Evolutionary conservation across 2,888 invertebrate genomes (phyloP).

Genomic region (Cheilosia urbana): DNA sequence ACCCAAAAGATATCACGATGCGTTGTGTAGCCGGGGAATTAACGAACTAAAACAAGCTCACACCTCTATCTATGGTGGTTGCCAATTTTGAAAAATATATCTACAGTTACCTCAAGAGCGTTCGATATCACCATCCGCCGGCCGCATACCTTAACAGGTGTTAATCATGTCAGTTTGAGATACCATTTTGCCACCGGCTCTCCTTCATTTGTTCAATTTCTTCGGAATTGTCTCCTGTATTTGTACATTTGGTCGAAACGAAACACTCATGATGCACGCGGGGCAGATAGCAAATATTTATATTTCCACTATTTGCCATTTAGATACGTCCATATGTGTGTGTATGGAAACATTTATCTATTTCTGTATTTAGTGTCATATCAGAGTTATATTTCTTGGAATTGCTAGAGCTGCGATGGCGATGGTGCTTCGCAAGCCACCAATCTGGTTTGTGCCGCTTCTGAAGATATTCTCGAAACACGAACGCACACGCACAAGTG

Average conservation of each 20-base stretch:
- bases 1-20: conserved; percentile 22
- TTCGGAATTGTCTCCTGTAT: conserved; percentile 56
- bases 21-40: background rate
- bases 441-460: conserved; percentile 45
- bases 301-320: conserved; percentile 44
- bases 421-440: conserved; percentile 1
- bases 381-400: conserved; percentile 55
- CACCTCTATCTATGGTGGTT: conserved; percentile 42
- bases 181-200: conserved; percentile 12
- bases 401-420: background rate
- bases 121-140: background rate
- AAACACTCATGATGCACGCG: conserved; percentile 46
- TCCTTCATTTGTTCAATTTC: conserved; percentile 64
- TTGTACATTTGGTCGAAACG: conserved; percentile 63
- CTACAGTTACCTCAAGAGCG: conserved; percentile 22
- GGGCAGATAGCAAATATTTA: conserved; percentile 60
- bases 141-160: conserved; percentile 59
- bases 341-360: conserved; percentile 30
- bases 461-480: conserved; percentile 2
- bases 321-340: conserved; percentile 10
- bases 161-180: conserved; percentile 66
- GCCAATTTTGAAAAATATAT: conserved; percentile 25
- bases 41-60: conserved; percentile 3
- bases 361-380: conserved; percentile 40
- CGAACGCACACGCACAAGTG: background rate